A percentile compares a stretch with the other conserved stretches of the same genome.
Evolutionary conservation across 1,140 invertebrate genomes (phyloP).

Genomic region (Octopus bimaculoides): DNA sequence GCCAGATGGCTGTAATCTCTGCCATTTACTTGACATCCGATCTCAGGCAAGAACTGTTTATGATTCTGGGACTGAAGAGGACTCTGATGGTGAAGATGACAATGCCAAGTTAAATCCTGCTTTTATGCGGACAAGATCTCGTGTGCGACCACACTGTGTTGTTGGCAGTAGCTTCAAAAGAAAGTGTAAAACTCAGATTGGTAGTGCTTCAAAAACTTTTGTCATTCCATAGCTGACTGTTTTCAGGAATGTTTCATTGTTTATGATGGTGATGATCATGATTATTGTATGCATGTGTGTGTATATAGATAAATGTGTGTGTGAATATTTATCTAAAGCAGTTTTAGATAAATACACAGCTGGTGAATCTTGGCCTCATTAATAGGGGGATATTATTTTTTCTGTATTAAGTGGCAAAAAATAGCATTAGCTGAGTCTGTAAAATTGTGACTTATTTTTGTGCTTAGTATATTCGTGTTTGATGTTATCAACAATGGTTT

Average conservation of each 20-base stretch:
- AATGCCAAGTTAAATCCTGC: background rate
- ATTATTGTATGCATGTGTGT: too few species aligned
- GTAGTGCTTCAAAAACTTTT: background rate
- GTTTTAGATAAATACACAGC: too few species aligned
- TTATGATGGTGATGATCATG: background rate
- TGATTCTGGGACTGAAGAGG: background rate
- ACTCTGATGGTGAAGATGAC: background rate
- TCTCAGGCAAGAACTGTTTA: background rate
- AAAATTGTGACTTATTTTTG: too few species aligned
- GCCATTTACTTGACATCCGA: background rate
- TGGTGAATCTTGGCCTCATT: too few species aligned
- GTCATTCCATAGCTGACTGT: background rate
- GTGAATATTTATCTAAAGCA: too few species aligned
- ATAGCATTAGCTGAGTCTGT: too few species aligned
- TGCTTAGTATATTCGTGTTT: too few species aligned
- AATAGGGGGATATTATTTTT: too few species aligned
- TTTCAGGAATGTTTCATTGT: background rate
- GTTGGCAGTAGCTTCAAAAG: background rate
- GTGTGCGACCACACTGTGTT: background rate
- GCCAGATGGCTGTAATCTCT: background rate
- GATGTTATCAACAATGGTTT: too few species aligned
- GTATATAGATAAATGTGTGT: too few species aligned
- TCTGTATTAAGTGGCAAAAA: too few species aligned
- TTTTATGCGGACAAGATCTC: background rate
- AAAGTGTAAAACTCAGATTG: background rate